Evolutionary conservation across 2,888 invertebrate species (phyloP), one percentile per base, ranked within the genome.

Genomic region (Leptothorax acervorum): DNA sequence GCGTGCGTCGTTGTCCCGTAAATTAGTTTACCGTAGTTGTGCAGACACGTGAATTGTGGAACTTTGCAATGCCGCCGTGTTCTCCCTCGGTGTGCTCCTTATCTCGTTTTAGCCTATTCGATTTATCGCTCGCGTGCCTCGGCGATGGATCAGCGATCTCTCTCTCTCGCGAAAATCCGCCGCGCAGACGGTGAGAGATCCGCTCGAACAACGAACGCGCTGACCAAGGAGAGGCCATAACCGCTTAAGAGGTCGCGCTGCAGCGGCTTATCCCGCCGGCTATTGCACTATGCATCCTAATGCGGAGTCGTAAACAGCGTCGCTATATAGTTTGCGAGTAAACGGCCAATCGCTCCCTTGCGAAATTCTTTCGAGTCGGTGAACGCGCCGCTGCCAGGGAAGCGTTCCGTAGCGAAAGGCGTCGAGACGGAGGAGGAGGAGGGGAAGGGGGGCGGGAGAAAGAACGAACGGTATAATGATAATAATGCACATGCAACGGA

Each of bases 311-410:
- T 87, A 89, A 88, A 88, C 81, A 88, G 82, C 66, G 73, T 62
- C 66, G 70, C 60, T 63, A 62, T 79, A 79, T 79, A 79, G 71
- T 83, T 51, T 62, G 63, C 53, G 65, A 53, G 68, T 79, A 70
- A 89, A 87, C 84, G 85, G 82, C 83, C 89, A 89, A 88, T 88
- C 84, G 86, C 75, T 86, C 88, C 89, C 87, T 23, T 60, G 88
- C 18, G 88, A 79, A 73, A 66, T 75, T 73, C 79, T 70, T 83
- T 65, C 23, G 39, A 82, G 68, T 18, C 45, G 82, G 39, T 42
- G 42, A 23, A 0, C 70, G 68, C 65, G 45, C 51, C 55, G 53
- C 28, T 48, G 23, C 48, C 48, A 23, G 63, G 23, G 55, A 78
- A 65, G 65, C 48, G 66, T 51, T 57, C 35, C 31, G 70, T 28